Conservation (phyloP, 2,888 invertebrate species). For the Margaritifera margaritifera region DNA sequence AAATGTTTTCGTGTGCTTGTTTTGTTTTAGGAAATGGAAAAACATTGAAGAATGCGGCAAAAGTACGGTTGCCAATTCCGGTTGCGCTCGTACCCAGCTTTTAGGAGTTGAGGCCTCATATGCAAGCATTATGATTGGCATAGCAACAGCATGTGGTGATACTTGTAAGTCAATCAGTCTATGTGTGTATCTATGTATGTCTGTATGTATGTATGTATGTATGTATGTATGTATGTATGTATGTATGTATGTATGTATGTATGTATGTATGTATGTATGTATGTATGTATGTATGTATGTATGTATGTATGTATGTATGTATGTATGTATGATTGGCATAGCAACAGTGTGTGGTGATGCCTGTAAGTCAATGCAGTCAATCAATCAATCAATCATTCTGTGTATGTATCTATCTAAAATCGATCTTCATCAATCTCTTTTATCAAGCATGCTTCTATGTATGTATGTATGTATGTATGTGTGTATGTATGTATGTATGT, state of each 20-base stretch:
- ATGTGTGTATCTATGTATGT: too few relatives aligned
- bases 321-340: too few relatives aligned
- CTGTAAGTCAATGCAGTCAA: too few relatives aligned
- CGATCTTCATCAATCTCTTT: too few relatives aligned
- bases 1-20: not conserved
- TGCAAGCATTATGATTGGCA: conserved; percentile 44
- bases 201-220: too few relatives aligned
- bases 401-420: too few relatives aligned
- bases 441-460: too few relatives aligned
- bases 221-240: not conserved
- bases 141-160: conserved; percentile 42
- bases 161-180: conserved; percentile 23
- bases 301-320: not conserved
- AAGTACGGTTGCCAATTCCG: conserved; percentile 21
- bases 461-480: too few relatives aligned
- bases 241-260: conserved; percentile 3
- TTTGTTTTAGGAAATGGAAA: conserved; percentile 37
- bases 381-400: too few relatives aligned
- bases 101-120: conserved; percentile 40
- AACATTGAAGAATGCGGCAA: conserved; percentile 41
- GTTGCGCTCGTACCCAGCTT: conserved; percentile 33
- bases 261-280: conserved; percentile 1
- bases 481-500: too few relatives aligned
- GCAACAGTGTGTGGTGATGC: too few relatives aligned
- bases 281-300: conserved; percentile 5